A percentile compares a stretch with the other conserved stretches of the same genome.
Evolutionary conservation across 2,797 vertebrate genomes (phyloP).

Genomic region (Ispidina lecontei): DNA sequence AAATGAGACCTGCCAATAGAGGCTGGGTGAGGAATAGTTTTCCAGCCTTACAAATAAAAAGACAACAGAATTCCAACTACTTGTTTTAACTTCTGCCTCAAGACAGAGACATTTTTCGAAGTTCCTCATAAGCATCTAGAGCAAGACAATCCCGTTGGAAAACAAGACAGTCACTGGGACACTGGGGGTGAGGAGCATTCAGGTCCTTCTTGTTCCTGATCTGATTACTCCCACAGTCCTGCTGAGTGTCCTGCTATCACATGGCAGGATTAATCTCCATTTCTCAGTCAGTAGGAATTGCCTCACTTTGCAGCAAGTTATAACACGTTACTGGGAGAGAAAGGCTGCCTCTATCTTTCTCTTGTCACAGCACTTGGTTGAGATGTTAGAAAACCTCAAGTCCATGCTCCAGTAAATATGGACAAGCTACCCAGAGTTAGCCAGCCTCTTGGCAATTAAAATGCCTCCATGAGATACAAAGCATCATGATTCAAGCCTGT

Average conservation of each 20-base stretch:
- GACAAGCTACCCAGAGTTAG: background rate
- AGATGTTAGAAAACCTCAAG: background rate
- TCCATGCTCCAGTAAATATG: background rate
- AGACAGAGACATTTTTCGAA: background rate
- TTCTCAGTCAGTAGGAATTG: background rate
- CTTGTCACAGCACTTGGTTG: background rate
- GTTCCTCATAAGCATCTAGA: background rate
- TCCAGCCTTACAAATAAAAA: background rate
- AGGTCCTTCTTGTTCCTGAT: background rate
- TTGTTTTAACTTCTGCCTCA: background rate
- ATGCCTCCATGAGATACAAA: background rate
- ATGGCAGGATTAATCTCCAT: background rate
- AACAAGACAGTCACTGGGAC: background rate
- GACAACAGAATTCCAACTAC: background rate
- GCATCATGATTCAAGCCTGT: accelerated
- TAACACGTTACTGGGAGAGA: background rate
- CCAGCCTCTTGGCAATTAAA: background rate
- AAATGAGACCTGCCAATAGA: background rate
- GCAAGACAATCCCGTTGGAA: background rate
- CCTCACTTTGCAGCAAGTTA: background rate
- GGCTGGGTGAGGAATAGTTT: background rate
- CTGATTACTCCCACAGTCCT: background rate
- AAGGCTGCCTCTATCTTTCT: background rate
- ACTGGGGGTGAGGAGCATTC: background rate
- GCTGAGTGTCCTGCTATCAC: background rate